Percentiles rank a stretch among this genome's conserved stretches.
Conservation (phyloP, 2,888 invertebrate species). For the Rhingia campestris region DNA sequence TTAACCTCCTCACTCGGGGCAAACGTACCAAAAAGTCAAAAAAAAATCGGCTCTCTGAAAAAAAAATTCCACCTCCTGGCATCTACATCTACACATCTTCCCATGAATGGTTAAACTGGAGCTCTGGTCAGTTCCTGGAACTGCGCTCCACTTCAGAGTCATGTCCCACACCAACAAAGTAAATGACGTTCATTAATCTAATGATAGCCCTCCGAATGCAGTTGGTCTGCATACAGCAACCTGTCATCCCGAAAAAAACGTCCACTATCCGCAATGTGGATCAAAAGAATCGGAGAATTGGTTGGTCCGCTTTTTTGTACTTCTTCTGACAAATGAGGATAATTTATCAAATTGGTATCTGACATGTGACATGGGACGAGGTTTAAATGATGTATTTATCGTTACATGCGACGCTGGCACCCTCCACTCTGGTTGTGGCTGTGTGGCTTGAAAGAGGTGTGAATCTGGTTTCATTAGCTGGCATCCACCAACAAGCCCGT, state of each 20-base stretch:
- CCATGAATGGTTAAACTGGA: slow-evolving; percentile 47
- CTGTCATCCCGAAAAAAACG: slow-evolving; percentile 58
- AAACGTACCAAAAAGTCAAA: slow-evolving; percentile 52
- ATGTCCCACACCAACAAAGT: slow-evolving; percentile 71
- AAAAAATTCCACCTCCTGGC: slow-evolving; percentile 13
- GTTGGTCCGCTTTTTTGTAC: slow-evolving; percentile 39
- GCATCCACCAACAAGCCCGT: slow-evolving; percentile 8
- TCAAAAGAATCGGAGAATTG: slow-evolving; percentile 65
- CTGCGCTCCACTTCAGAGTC: slow-evolving; percentile 32
- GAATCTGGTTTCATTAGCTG: slow-evolving; percentile 72
- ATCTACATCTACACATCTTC: background rate
- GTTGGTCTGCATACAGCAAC: slow-evolving; percentile 42
- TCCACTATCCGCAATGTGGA: slow-evolving; percentile 64
- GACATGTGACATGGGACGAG: slow-evolving; percentile 74
- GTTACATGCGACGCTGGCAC: slow-evolving; percentile 64
- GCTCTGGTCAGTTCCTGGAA: slow-evolving; percentile 62
- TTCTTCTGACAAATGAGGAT: slow-evolving; percentile 68
- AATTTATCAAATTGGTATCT: slow-evolving; percentile 74
- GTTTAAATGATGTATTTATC: slow-evolving; percentile 73
- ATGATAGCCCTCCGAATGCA: slow-evolving; percentile 69
- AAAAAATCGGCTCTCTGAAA: background rate
- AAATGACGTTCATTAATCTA: slow-evolving; percentile 75
- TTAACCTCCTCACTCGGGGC: slow-evolving; percentile 38
- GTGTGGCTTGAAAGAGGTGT: slow-evolving; percentile 61
- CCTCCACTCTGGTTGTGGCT: slow-evolving; percentile 1